phyloP scores from a whole-genome alignment of 2,113 vertebrate species.

The Zingel zingel region DNA sequence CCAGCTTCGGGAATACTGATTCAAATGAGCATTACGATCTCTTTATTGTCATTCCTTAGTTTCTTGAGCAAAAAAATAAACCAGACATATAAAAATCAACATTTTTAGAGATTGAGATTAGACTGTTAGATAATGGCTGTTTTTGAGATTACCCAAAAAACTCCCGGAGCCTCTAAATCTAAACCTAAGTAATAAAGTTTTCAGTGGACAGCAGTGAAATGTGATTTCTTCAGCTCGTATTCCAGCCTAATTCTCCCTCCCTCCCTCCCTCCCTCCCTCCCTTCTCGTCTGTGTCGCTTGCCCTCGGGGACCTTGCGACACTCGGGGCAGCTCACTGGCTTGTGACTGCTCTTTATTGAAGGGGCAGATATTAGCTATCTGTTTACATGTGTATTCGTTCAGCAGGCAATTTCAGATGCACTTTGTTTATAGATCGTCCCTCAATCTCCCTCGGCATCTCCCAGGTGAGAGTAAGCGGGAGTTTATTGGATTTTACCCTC shows the following conservation, averaged over 20 bases:
- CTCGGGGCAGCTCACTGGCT: slow-evolving; percentile 63
- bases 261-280: slow-evolving; percentile 14
- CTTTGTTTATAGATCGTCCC: slow-evolving; percentile 79
- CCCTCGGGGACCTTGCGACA: slow-evolving; percentile 44
- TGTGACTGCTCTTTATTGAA: slow-evolving; percentile 76
- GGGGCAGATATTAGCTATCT: slow-evolving; percentile 79
- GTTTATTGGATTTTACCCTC: slow-evolving; percentile 84
- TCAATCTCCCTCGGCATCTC: slow-evolving; percentile 64
- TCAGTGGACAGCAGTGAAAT: slow-evolving; percentile 25
- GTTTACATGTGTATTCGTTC: slow-evolving; percentile 82
- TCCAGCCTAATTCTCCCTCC: slow-evolving; percentile 17
- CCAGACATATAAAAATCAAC: neutral
- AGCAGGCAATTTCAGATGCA: slow-evolving; percentile 77
- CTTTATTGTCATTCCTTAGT: neutral
- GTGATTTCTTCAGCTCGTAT: slow-evolving; percentile 31
- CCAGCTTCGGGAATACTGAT: neutral
- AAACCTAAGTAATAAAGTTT: slow-evolving; percentile 5
- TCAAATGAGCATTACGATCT: no score
- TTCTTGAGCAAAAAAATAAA: neutral
- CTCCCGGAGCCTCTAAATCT: neutral
- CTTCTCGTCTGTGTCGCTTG: slow-evolving; percentile 10
- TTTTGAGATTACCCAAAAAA: neutral
- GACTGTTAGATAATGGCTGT: neutral
- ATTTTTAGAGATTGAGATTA: neutral
- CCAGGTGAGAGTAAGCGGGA: slow-evolving; percentile 74